Evolutionary conservation across 2,797 vertebrate genomes (phyloP).

Genomic region (Neomorphus geoffroyi): DNA sequence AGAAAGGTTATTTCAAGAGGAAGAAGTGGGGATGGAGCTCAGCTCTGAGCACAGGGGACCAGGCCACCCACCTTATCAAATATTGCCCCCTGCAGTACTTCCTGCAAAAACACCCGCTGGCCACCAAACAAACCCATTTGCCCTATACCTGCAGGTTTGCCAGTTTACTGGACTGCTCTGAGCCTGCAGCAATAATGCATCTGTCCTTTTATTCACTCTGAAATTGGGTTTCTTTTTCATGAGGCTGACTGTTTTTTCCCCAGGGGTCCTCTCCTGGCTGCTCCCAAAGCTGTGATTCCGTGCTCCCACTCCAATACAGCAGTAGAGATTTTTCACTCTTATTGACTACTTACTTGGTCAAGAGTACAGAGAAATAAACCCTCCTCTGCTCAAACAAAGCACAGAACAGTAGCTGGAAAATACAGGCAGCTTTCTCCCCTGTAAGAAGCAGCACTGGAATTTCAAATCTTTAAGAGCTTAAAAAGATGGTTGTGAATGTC

Average conservation of each 20-base stretch:
- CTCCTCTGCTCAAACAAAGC: background rate
- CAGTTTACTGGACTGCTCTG: background rate
- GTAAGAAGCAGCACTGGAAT: background rate
- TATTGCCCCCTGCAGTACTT: slow-evolving; percentile 77
- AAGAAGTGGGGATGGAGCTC: background rate
- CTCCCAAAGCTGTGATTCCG: background rate
- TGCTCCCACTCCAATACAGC: background rate
- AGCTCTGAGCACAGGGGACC: background rate
- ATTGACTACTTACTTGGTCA: background rate
- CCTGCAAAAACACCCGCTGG: slow-evolving; percentile 1
- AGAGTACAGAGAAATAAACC: background rate
- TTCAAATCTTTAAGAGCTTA: background rate
- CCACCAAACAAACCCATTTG: background rate
- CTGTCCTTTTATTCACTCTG: background rate
- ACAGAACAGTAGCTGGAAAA: background rate
- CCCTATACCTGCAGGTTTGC: background rate
- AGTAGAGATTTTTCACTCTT: background rate
- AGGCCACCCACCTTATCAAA: slow-evolving; percentile 29
- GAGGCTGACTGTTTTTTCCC: background rate
- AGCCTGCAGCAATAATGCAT: background rate
- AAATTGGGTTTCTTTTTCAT: background rate
- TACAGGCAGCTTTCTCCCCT: background rate
- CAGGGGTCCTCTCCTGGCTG: background rate
- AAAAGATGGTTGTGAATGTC: background rate
- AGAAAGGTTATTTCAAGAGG: background rate